phyloP scores from a whole-genome alignment of 2,888 invertebrate genomes.

The Troides helena region DNA sequence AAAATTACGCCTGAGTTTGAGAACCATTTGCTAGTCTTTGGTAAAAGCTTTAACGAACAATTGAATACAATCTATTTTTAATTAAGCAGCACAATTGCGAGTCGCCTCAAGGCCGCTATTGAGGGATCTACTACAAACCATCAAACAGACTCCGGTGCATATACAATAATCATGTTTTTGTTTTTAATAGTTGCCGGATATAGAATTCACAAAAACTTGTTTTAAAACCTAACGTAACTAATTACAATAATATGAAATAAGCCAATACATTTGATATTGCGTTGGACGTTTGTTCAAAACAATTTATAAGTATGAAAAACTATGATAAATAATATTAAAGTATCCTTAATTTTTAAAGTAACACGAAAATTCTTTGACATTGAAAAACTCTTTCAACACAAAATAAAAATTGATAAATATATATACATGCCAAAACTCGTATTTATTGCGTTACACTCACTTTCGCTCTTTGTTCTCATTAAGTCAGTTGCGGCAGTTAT shows the following conservation, averaged over 20 bases:
- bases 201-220: not conserved
- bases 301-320: not conserved
- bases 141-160: too few species aligned
- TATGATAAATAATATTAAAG: not conserved
- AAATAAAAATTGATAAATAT: not conserved
- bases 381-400: not conserved
- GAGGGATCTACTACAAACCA: too few species aligned
- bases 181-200: not conserved
- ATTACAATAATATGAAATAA: not conserved
- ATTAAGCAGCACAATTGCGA: too few species aligned
- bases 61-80: too few species aligned
- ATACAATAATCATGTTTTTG: too few species aligned
- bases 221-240: not conserved
- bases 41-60: too few species aligned
- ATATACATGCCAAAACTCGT: not conserved
- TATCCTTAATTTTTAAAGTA: not conserved
- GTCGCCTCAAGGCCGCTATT: too few species aligned
- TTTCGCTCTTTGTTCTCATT: conserved; percentile 29
- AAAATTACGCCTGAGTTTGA: not conserved
- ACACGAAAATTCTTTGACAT: not conserved
- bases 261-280: not conserved
- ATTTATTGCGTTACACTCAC: conserved; percentile 15
- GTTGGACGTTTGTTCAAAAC: not conserved
- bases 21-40: too few species aligned
- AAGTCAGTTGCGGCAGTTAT: conserved; percentile 17